phyloP scores from a whole-genome alignment of 2,113 vertebrate species.

The Anhinga rufa region DNA sequence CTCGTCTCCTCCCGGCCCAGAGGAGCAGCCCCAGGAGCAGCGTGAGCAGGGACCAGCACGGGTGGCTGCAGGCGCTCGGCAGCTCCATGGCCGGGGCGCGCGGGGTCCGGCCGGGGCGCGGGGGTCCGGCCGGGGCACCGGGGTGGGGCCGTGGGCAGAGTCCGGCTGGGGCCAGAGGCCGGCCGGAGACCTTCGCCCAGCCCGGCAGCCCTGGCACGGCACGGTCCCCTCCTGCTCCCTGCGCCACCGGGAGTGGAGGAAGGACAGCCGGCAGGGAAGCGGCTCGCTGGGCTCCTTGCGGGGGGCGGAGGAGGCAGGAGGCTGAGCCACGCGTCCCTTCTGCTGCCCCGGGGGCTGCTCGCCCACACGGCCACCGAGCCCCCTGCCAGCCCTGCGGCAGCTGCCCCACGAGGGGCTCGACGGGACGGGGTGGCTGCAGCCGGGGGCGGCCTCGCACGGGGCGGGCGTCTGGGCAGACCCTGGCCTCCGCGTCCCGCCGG shows the following conservation, averaged over 20 bases:
- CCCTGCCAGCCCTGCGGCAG: not conserved
- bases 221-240: rapidly evolving
- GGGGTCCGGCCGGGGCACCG: not conserved
- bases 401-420: not conserved
- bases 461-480: not conserved
- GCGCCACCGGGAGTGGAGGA: rapidly evolving
- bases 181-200: not conserved
- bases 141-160: no score
- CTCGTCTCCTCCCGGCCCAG: not conserved
- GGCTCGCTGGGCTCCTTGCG: no score
- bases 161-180: not conserved
- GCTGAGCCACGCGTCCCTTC: rapidly evolving
- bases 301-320: not conserved
- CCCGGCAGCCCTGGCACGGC: rapidly evolving
- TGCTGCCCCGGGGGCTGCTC: not conserved
- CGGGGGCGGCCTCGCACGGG: no score
- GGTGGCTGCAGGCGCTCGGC: not conserved
- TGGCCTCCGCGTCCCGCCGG: not conserved
- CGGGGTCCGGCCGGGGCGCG: rapidly evolving
- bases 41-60: conserved; percentile 59
- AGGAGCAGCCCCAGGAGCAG: conserved; percentile 60
- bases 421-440: not conserved
- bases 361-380: rapidly evolving
- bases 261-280: rapidly evolving
- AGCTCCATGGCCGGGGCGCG: not conserved